These are phyloP conservation scores for Ophonus ardosiacus DNA, from an alignment of 2,888 invertebrate species.

Conservation along the genomic window DNA sequence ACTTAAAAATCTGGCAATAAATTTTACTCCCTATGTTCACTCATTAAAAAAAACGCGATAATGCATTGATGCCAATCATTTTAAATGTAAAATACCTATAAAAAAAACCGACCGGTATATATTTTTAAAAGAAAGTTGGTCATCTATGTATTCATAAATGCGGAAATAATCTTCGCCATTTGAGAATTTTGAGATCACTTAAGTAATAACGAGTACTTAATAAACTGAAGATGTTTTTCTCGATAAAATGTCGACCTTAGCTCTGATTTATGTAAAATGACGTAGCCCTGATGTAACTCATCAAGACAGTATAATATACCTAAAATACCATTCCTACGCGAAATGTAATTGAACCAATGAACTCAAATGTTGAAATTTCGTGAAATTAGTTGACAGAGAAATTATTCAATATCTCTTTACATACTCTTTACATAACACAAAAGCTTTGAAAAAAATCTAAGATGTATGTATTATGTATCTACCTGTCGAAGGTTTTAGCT, in stretches of 20 bases:
- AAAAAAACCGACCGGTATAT: too few species aligned
- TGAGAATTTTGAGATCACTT: neutral
- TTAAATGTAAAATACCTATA: too few species aligned
- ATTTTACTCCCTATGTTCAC: too few species aligned
- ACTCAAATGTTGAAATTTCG: constrained; percentile 18
- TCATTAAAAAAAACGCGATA: too few species aligned
- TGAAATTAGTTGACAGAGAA: constrained; percentile 11
- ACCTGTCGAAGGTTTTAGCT: too few species aligned
- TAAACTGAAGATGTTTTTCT: neutral
- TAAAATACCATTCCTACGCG: constrained; percentile 54
- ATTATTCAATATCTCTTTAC: constrained; percentile 18
- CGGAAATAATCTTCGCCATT: neutral
- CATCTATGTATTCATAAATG: too few species aligned
- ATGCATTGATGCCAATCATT: too few species aligned
- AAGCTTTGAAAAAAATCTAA: neutral
- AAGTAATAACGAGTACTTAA: neutral
- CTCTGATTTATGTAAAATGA: constrained; percentile 40
- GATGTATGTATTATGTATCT: neutral
- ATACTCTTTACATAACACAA: neutral
- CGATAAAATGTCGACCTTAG: constrained; percentile 12
- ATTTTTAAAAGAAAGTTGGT: too few species aligned
- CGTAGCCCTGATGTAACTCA: constrained; percentile 39
- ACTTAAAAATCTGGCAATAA: too few species aligned
- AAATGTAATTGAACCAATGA: constrained; percentile 44
- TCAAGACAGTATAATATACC: constrained; percentile 33